Evolutionary conservation across 2,888 invertebrate genomes (phyloP).

Genomic region (Toxonevra muliebris): DNA sequence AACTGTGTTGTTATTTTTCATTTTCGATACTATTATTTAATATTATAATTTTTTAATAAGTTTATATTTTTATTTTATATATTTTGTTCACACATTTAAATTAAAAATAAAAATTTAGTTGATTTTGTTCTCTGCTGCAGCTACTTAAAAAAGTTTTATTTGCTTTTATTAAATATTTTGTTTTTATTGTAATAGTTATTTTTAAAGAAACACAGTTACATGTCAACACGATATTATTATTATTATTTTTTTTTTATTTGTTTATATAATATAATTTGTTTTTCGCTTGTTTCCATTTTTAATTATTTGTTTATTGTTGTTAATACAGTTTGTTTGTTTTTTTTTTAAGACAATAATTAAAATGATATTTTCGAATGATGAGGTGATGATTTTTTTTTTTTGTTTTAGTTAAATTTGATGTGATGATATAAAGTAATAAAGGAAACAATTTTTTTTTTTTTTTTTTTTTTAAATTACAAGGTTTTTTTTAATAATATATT

Average conservation of each 20-base stretch:
- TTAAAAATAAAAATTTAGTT: too few species aligned
- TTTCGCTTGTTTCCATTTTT: constrained; percentile 14
- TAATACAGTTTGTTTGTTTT: constrained; percentile 22
- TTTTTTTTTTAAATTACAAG: not conserved
- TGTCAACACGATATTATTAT: constrained; percentile 13
- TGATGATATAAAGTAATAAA: constrained; percentile 20
- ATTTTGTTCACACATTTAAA: not conserved
- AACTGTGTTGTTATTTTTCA: constrained; percentile 31
- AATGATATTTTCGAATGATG: constrained; percentile 28
- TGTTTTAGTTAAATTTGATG: constrained; percentile 6
- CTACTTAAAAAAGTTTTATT: constrained; percentile 14
- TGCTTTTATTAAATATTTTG: constrained; percentile 16
- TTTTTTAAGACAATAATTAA: constrained; percentile 18
- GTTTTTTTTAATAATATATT: not conserved
- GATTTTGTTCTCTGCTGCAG: constrained; percentile 13
- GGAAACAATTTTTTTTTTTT: not conserved
- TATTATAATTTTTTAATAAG: too few species aligned
- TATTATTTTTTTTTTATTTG: constrained; percentile 6
- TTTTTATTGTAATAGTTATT: constrained; percentile 15
- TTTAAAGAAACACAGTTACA: constrained; percentile 24
- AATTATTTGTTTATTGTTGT: constrained; percentile 24
- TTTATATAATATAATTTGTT: constrained; percentile 16
- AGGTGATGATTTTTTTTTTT: constrained; percentile 21
- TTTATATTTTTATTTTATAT: constrained; percentile 30
- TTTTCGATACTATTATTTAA: constrained; percentile 14